Percentiles rank a stretch among this genome's conserved stretches.
Conservation (phyloP, 1,140 invertebrate genomes). For the Ceratoteleas bidentatus region DNA sequence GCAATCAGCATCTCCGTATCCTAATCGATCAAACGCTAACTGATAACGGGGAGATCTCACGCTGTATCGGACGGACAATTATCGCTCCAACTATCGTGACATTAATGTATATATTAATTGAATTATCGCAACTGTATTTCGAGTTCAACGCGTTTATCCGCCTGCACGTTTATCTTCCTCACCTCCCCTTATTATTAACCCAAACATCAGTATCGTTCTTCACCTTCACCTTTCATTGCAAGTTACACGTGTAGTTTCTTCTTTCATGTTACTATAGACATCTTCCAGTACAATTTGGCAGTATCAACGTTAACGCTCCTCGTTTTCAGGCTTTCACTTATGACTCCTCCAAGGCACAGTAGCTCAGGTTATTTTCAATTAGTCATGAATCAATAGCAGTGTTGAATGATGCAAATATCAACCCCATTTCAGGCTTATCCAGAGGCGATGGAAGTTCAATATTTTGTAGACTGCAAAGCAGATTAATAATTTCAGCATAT, state of each 20-base stretch:
- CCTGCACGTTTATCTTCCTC: conserved; percentile 54
- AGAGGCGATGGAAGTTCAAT: too few species aligned
- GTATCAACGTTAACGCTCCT: neutral
- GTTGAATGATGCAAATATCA: too few species aligned
- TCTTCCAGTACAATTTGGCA: too few species aligned
- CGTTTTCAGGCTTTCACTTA: neutral
- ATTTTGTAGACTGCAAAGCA: too few species aligned
- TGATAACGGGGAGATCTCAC: conserved; percentile 9
- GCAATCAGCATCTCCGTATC: conserved; percentile 7
- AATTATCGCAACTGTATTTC: conserved; percentile 56
- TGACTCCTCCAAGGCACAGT: too few species aligned
- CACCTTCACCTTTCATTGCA: conserved; percentile 57
- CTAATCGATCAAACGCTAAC: conserved; percentile 18
- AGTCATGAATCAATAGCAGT: too few species aligned
- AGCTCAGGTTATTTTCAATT: too few species aligned
- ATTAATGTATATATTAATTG: conserved; percentile 54
- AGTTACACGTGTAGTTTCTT: conserved; percentile 41
- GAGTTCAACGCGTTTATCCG: conserved; percentile 46
- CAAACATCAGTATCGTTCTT: conserved; percentile 63
- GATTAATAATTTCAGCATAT: too few species aligned
- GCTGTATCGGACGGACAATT: conserved; percentile 39
- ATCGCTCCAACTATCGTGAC: conserved; percentile 24
- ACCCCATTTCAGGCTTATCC: too few species aligned
- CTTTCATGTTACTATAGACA: neutral
- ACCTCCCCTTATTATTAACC: conserved; percentile 60